Evolutionary conservation across 2,797 vertebrate genomes (phyloP).

Genomic region (Ambastaia sidthimunki): DNA sequence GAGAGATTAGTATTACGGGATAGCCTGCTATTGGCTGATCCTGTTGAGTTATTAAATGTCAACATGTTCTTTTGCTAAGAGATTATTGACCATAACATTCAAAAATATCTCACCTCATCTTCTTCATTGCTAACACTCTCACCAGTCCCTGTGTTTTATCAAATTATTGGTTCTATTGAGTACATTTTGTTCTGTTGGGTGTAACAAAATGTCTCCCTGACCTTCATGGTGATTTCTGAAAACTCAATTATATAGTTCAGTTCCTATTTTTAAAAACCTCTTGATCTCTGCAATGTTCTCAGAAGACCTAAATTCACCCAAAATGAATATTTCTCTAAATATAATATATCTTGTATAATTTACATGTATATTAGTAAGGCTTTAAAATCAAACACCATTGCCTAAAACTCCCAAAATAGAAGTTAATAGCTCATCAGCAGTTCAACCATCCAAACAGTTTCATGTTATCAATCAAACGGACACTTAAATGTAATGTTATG

Average conservation of each 20-base stretch:
- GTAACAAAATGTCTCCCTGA: neutral
- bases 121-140: neutral
- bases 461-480: neutral
- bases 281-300: neutral
- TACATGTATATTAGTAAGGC: neutral
- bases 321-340: neutral
- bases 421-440: neutral
- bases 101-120: neutral
- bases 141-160: conserved; percentile 1
- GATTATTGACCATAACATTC: conserved; percentile 24
- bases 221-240: neutral
- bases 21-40: conserved; percentile 1
- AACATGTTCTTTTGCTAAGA: conserved; percentile 12
- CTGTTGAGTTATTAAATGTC: conserved; percentile 32
- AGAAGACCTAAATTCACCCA: neutral
- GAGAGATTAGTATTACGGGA: conserved; percentile 33
- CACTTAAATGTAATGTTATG: neutral
- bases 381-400: neutral
- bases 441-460: neutral
- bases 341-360: too few species aligned
- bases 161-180: neutral
- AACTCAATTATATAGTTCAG: neutral
- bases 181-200: too few species aligned
- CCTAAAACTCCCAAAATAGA: neutral
- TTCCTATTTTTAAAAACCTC: neutral